Base-by-base conservation (phyloP, 2,797 vertebrate species). In the Rhinatrema bivittatum region DNA sequence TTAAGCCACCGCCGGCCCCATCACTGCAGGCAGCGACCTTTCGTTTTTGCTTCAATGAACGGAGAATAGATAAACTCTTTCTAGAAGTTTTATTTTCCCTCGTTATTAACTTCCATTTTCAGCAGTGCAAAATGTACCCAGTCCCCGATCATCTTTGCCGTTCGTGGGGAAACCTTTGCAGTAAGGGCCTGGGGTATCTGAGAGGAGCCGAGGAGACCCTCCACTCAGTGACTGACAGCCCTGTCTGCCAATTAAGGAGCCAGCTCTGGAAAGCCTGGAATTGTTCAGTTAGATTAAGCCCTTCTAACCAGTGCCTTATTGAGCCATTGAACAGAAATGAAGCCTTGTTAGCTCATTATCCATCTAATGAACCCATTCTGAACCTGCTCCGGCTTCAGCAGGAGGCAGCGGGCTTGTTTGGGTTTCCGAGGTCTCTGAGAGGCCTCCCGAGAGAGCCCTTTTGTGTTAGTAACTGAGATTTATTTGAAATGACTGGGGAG, bases 251-350 rank as follows among this genome's bases (percentile, higher is more conserved):
- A 72, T 72, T 68, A 71, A 72, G 70, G 65, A 50, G 42, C 65
- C 65, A 56, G 76, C 64, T 76, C 64, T 61, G 64, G 58, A 62
- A 65, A 1, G 57, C 71, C 22, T 56, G 54, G 65, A 59, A 67
- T 68, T 65, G 69, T 67, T 75, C 77, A 62, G 60, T 79, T 65
- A 36, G 78, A 83, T 78, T 88, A 90, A 90, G 85, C 82, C 78
- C 63, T 69, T 84, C 81, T 91, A 90, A 91, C 93, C 88, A 91
- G 89, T 88, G 82, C 77, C 86, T 91, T 84, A 88, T 82, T 76
- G 59, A 46, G 78, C 81, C 82, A 70, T 74, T 71, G 76, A 88
- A 76, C 81, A 88, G 72, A 85, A 78, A 73, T 69, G 68, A 71
- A 63, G 62, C 63, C 82, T 87, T 82, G 85, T 85, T 77, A 79